Base-by-base conservation (phyloP, 2,113 vertebrate species). In the Urocitellus parryii region DNA sequence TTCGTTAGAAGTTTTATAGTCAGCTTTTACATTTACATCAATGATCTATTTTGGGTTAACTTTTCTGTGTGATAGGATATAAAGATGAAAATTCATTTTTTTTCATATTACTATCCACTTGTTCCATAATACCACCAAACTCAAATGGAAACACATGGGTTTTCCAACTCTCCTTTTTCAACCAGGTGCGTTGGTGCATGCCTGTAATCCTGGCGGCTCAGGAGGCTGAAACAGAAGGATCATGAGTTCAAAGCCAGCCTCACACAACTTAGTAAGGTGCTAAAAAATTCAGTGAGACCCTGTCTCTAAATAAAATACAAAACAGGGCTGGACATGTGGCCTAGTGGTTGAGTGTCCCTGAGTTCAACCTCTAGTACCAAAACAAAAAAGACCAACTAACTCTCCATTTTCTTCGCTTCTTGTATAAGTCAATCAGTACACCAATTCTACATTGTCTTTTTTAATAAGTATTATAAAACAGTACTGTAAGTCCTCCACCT, bases 401-500 rank as follows among this genome's bases (percentile, higher is more conserved):
- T 92, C 91, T 76, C 18, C 39, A 56, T 17, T 81, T 39, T 56
- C 45, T 68, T 80, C 16, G 29, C 34, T 29, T 88, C 25, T 74
- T 88, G 8, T 67, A 10, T 37, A 24, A 5, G 63, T 74, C 48
- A 70, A 42, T 27, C 24, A 79, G 39, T 58, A 58, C 12, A 53
- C n/a, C 37, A 78, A 70, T 39, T 85, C 34, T 56, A 76, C 16
- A 61, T n/a, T 42, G 2, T 78, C n/a, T 65, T 74, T 29, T 53
- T 80, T 20, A 85, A 10, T 63, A 61, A n/a, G 56, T 37, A 67
- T 88, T 39, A 94, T 56, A 88, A 93, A 94, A 77, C 24, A 58
- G 17, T 29, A 29, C 4, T 88, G 2, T 51, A 86, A 76, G 42
- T 82, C 34, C 63, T 83, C 29, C 82, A 56, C 72, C 24, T 65